Percentiles rank a stretch among this genome's conserved stretches.
phyloP scores from a whole-genome alignment of 2,113 vertebrate species.

The Petrocephalus zakoni region DNA sequence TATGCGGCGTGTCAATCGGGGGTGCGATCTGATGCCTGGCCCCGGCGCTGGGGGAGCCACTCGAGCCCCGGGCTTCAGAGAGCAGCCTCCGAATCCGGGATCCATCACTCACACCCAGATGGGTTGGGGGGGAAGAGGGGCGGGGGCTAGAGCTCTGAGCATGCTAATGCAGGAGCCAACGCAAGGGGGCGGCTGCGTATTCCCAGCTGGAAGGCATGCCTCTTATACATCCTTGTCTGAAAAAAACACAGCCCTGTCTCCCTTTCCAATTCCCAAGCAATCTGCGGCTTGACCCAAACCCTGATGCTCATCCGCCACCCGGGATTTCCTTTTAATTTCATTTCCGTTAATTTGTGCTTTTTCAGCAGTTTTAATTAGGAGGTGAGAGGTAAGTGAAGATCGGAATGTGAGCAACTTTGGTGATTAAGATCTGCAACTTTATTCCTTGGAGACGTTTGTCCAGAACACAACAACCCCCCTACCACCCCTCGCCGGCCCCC shows the following conservation, averaged over 20 bases:
- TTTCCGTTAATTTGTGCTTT: conserved; percentile 45
- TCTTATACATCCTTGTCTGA: not conserved
- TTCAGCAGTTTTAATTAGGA: conserved; percentile 49
- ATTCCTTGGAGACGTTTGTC: too few species aligned
- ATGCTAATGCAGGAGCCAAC: not conserved
- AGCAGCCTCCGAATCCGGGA: not conserved
- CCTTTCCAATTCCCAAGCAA: conserved; percentile 1
- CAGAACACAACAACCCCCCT: too few species aligned
- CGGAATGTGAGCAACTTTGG: conserved; percentile 42
- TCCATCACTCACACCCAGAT: conserved; percentile 20
- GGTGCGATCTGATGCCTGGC: conserved; percentile 49
- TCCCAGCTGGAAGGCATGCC: not conserved
- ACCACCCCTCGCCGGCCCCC: too few species aligned
- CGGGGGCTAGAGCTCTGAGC: not conserved
- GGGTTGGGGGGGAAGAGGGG: not conserved
- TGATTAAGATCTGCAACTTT: conserved; percentile 40
- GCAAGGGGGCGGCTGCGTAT: not conserved
- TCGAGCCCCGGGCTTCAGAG: conserved; percentile 15
- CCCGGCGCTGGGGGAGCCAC: conserved; percentile 28
- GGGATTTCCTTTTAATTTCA: conserved; percentile 28
- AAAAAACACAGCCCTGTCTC: not conserved
- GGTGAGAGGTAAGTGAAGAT: conserved; percentile 29
- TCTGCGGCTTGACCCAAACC: conserved; percentile 17
- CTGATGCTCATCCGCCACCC: conserved; percentile 11
- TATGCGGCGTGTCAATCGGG: conserved; percentile 38